A percentile compares a stretch with the other conserved stretches of the same genome.
Evolutionary conservation across 2,113 vertebrate genomes (phyloP).

Genomic region (Leucosticte australis): DNA sequence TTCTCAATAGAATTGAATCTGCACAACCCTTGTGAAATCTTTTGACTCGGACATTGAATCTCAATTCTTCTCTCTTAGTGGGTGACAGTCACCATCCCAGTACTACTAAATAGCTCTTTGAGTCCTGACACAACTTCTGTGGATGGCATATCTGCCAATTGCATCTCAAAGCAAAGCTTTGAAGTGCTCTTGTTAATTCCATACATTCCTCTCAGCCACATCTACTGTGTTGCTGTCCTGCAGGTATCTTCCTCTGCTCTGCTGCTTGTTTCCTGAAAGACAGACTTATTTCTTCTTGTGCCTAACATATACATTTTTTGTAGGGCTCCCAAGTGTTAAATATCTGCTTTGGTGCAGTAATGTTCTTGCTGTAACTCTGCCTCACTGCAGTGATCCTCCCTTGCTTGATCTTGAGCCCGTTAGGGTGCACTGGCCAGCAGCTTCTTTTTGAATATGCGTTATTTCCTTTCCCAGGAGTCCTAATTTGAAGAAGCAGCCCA

Average conservation of each 20-base stretch:
- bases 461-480: background rate
- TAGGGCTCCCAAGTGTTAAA: background rate
- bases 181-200: background rate
- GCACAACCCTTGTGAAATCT: background rate
- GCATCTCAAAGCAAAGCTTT: background rate
- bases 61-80: background rate
- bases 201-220: background rate
- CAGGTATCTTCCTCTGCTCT: background rate
- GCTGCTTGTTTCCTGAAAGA: background rate
- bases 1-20: background rate
- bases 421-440: background rate
- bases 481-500: slow-evolving; percentile 18
- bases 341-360: background rate
- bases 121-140: background rate
- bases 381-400: background rate
- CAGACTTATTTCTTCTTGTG: background rate
- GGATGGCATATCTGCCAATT: background rate
- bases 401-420: background rate
- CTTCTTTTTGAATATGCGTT: background rate
- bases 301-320: background rate
- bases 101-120: background rate
- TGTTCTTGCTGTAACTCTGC: background rate
- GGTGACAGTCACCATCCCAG: background rate
- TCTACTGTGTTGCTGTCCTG: background rate
- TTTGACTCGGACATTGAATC: background rate